Base-by-base conservation (phyloP, 2,888 invertebrate species). In the Steinernema carpocapsae region DNA sequence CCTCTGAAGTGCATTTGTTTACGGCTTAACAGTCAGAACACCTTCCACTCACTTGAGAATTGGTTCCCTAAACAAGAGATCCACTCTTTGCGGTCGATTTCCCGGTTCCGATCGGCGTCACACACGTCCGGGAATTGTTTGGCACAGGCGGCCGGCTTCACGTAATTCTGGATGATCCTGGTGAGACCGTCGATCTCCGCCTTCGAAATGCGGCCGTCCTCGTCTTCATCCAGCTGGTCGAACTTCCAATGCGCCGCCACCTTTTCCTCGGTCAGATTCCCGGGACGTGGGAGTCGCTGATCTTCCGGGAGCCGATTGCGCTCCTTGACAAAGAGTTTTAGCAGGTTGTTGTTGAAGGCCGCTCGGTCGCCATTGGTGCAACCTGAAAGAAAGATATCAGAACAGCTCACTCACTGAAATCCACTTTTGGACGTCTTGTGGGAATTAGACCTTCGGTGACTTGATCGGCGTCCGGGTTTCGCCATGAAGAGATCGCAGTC, bases 61-160 rank as follows among this genome's bases (percentile, higher is more conserved):
- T 64, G 17, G 64, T 64, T n/a, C 7, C 64, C 64, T 7, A 64
- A 26, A 32, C 64, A 64, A 26, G 17, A 14, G 64, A 64, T 32
- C 64, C 64, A 64, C 64, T 64, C 64, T 1, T 64, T 17, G 6
- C 64, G 64, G 37, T 29, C 64, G 64, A 64, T 37, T 12, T 6
- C 26, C 64, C 32, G 29, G 64, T 64, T 29, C 10, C 37, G 64
- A 32, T 64, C 64, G 64, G 64, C 24, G 64, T 64, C 64, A 32
- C 64, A 64, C 17, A 64, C 64, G 10, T 1, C 29, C 2, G 64
- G 64, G 37, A 64, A 64, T 32, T 64, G 64, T 19, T 26, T 64
- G 12, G 64, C 64, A 26, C 64, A 64, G 29, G 64, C 6, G 29
- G 64, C 17, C 2, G 64, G 64, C 32, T 64, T 64, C 32, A 64